Percentiles rank a stretch among this genome's conserved stretches.
Conservation (phyloP, 2,797 vertebrate genomes). For the Gallinago stenura region DNA sequence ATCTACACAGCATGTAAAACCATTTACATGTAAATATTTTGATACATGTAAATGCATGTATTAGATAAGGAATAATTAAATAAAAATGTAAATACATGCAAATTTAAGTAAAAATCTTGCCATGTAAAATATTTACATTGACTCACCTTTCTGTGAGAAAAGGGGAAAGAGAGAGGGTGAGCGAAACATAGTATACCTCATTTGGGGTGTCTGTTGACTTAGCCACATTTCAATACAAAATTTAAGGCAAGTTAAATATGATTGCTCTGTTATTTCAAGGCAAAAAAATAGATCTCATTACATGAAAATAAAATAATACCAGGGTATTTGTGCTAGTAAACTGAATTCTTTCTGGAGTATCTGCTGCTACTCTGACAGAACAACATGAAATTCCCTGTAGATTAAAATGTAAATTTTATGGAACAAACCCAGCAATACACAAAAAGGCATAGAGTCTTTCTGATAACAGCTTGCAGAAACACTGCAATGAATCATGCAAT, state of each 20-base stretch:
- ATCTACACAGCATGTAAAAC: not conserved
- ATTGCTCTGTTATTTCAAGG: not conserved
- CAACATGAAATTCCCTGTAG: not conserved
- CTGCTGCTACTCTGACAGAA: constrained; percentile 6
- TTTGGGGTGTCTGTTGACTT: not conserved
- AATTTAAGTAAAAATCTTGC: not conserved
- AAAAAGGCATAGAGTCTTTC: not conserved
- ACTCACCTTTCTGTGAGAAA: not conserved
- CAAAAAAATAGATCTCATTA: not conserved
- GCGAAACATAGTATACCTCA: accelerated
- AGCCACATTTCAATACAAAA: not conserved
- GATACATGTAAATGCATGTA: not conserved
- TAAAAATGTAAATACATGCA: not conserved
- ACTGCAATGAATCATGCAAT: not conserved
- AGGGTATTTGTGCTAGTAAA: not conserved
- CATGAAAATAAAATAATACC: not conserved
- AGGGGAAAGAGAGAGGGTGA: not conserved
- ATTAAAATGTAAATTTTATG: constrained; percentile 64
- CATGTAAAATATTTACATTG: not conserved
- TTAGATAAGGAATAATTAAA: not conserved
- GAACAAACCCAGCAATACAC: constrained; percentile 10
- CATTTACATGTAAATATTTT: not conserved
- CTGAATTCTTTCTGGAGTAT: constrained; percentile 7
- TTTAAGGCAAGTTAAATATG: not conserved
- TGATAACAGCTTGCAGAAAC: constrained; percentile 7